Conservation (phyloP, 2,797 vertebrate species). For the Masticophis lateralis region DNA sequence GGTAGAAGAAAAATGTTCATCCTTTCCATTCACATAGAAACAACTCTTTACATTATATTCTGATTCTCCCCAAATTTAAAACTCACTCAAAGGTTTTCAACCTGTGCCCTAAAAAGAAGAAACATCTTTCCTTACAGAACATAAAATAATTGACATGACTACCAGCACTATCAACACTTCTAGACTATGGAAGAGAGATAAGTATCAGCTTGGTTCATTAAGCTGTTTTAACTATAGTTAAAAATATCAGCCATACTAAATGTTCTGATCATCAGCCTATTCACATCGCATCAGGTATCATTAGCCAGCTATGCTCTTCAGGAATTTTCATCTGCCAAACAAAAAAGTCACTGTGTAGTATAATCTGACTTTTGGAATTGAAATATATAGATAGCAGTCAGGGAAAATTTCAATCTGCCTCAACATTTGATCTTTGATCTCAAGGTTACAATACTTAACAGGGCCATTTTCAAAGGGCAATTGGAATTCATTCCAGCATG, state of each 20-base stretch:
- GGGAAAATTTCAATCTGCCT: constrained; percentile 28
- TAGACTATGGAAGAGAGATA: not conserved
- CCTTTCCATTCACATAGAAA: not conserved
- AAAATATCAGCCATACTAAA: not conserved
- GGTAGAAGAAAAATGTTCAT: not conserved
- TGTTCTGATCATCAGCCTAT: not conserved
- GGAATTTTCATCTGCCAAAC: constrained; percentile 10
- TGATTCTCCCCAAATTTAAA: not conserved
- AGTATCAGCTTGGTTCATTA: not conserved
- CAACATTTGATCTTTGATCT: constrained; percentile 26
- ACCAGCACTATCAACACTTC: not conserved
- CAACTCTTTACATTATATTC: not conserved
- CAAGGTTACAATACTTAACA: constrained; percentile 18
- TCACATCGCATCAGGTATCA: not conserved
- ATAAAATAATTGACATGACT: not conserved
- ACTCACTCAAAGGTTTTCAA: not conserved
- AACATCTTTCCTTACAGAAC: not conserved
- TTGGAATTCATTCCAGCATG: constrained; percentile 23
- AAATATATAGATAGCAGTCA: constrained; percentile 2
- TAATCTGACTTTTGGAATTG: constrained; percentile 15
- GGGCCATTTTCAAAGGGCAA: constrained; percentile 22
- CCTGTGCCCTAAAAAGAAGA: not conserved
- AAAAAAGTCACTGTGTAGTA: constrained; percentile 8
- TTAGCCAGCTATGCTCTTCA: not conserved
- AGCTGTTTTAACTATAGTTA: not conserved